Evolutionary conservation across 2,888 invertebrate genomes (phyloP).

Genomic region (Phyllotreta striolata): DNA sequence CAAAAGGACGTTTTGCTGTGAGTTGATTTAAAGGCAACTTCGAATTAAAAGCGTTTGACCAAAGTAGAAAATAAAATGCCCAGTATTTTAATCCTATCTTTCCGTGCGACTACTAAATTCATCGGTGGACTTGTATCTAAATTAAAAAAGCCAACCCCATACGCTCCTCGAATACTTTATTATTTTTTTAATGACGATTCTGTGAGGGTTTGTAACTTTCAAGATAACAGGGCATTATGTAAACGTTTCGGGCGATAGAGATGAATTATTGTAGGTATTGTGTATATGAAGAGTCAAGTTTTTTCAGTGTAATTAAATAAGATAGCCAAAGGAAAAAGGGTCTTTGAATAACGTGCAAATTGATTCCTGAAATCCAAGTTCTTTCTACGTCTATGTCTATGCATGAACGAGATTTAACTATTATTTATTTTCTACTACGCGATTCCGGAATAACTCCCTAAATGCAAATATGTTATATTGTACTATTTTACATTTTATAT

Average conservation of each 20-base stretch:
- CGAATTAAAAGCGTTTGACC: constrained; percentile 21
- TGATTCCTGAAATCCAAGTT: too few species aligned
- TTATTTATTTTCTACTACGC: constrained; percentile 1
- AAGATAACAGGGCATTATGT: constrained; percentile 4
- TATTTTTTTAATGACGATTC: constrained; percentile 5
- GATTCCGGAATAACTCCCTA: background rate
- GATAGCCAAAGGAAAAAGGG: too few species aligned
- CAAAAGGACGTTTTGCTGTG: constrained; percentile 20
- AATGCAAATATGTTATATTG: constrained; percentile 4
- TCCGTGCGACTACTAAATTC: constrained; percentile 17
- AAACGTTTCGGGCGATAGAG: background rate
- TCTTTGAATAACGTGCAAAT: too few species aligned
- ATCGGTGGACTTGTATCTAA: constrained; percentile 21
- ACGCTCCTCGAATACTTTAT: constrained; percentile 15
- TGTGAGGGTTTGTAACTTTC: constrained; percentile 4
- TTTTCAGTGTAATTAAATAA: too few species aligned
- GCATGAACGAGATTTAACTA: background rate
- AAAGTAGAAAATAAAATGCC: constrained; percentile 18
- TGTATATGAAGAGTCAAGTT: too few species aligned
- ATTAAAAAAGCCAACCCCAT: constrained; percentile 14
- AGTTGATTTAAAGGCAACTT: constrained; percentile 18
- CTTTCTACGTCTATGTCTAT: too few species aligned
- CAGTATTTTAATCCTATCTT: constrained; percentile 23
- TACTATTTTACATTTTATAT: constrained; percentile 11
- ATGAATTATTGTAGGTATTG: too few species aligned